Conservation (phyloP, 2,113 vertebrate species). For the Penelope pileata region DNA sequence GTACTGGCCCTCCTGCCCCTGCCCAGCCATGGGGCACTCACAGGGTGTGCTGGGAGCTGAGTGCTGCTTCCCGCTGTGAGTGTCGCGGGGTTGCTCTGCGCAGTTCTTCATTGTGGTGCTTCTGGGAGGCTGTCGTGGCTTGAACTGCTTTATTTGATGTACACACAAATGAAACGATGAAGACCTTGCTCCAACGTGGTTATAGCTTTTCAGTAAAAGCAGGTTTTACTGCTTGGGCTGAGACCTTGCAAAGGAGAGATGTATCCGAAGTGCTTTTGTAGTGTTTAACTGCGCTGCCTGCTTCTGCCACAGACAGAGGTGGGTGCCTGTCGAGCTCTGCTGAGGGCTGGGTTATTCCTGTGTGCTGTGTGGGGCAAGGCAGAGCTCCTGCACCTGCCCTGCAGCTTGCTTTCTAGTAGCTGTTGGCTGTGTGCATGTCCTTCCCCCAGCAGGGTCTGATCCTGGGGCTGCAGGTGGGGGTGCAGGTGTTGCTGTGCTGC, state of each 20-base stretch:
- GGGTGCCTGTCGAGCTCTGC: not conserved
- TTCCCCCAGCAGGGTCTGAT: not conserved
- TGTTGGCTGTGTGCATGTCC: not conserved
- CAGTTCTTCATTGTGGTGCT: rapidly evolving
- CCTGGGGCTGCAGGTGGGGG: not conserved
- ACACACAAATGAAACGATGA: rapidly evolving
- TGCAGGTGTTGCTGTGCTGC: not conserved
- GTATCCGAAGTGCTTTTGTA: not conserved
- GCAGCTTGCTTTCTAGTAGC: not conserved
- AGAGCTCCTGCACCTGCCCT: no score
- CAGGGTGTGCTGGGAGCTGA: no score
- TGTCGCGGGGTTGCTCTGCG: rapidly evolving
- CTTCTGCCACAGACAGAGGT: not conserved
- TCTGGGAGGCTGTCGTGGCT: not conserved
- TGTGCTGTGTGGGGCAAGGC: not conserved
- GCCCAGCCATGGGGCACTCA: no score
- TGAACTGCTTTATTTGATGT: not conserved
- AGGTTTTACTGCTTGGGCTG: not conserved
- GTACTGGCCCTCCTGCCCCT: not conserved
- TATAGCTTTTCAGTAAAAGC: not conserved
- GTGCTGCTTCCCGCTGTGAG: no score
- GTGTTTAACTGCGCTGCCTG: rapidly evolving
- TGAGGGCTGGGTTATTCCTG: not conserved
- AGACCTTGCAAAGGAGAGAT: not conserved
- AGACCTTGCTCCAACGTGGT: not conserved